Conservation (phyloP, 2,797 vertebrate species). For the Clarias fuscus region DNA sequence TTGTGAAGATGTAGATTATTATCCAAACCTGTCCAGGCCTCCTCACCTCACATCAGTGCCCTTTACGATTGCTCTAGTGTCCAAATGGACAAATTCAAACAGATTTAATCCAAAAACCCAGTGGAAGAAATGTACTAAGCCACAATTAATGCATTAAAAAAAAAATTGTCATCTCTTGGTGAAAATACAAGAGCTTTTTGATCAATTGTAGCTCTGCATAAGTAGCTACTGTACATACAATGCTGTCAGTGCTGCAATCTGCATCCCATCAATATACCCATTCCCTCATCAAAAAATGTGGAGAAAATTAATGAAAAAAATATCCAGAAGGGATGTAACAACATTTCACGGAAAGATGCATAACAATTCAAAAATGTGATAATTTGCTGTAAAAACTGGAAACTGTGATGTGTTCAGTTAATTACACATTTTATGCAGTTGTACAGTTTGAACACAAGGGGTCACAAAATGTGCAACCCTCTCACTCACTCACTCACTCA, state of each 20-base stretch:
- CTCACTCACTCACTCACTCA: background rate
- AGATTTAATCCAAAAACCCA: too few relatives aligned
- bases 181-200: background rate
- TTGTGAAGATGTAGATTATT: too few relatives aligned
- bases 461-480: background rate
- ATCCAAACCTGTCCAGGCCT: too few relatives aligned
- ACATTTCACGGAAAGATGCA: background rate
- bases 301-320: background rate
- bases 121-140: too few relatives aligned
- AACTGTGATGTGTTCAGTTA: background rate
- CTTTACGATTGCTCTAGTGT: too few relatives aligned
- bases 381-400: background rate
- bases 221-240: background rate
- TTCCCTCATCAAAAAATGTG: background rate
- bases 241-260: background rate
- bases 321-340: background rate
- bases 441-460: background rate
- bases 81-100: too few relatives aligned
- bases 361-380: background rate
- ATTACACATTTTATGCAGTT: background rate
- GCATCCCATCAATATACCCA: background rate
- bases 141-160: too few relatives aligned
- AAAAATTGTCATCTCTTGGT: too few relatives aligned
- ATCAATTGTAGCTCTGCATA: background rate
- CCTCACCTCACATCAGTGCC: too few relatives aligned